Conservation (phyloP, 2,113 vertebrate genomes). For the Varanus salvator region DNA sequence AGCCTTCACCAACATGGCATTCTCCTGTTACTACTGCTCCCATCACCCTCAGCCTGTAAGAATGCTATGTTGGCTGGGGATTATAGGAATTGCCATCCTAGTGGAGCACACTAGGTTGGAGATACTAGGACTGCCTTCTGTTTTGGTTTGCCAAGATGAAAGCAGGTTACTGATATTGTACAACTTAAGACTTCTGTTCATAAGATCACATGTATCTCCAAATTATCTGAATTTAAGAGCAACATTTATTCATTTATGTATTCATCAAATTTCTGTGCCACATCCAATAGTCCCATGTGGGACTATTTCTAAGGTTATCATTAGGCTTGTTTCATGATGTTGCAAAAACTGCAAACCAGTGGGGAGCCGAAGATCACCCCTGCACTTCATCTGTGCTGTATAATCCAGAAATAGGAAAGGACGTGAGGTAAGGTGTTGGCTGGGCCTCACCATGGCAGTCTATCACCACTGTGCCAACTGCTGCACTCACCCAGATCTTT, state of each 20-base stretch:
- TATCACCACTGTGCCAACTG: not conserved
- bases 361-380: not conserved
- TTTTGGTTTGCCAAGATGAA: not conserved
- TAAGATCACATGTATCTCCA: not conserved
- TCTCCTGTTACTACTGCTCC: not conserved
- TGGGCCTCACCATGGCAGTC: not conserved
- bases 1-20: not conserved
- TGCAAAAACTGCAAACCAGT: not conserved
- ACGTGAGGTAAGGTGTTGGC: not conserved
- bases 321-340: not conserved
- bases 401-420: not conserved
- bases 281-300: no score
- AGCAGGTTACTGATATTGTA: not conserved
- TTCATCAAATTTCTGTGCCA: no score
- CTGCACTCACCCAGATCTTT: not conserved
- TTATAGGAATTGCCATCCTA: not conserved
- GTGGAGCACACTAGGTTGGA: not conserved
- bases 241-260: not conserved
- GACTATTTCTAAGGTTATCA: not conserved
- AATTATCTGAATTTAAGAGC: not conserved
- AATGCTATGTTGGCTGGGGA: not conserved
- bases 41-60: not conserved
- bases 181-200: not conserved
- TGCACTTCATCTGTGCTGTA: not conserved
- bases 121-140: no score